Evolutionary conservation across 2,888 invertebrate genomes (phyloP), one percentile per base, ranked within the genome.

Genomic region (Teinopalpus imperialis): DNA sequence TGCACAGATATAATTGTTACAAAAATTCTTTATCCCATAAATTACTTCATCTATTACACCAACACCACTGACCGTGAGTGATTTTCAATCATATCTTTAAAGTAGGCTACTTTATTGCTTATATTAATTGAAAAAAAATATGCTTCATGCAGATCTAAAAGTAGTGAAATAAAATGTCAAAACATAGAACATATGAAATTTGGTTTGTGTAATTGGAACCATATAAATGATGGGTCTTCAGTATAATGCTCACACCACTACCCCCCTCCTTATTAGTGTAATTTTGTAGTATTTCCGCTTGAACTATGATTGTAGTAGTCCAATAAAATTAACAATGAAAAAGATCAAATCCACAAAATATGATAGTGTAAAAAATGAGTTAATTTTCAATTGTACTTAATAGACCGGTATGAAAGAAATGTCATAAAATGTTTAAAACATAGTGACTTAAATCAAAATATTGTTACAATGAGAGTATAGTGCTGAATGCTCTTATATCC

Each of bases 71-170:
- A 69, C 66, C 65, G 67, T 68, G 73, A 74, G 85, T 86, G 85
- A 85, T 85, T 78, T 66, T 54, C 61, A 78, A 82, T 81, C 86
- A 86, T 86, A 86, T 87, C 85, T 69, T 77, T 70, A 69, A 59
- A 54, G 66, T 80, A 79, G 79, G 69, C 57, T 65, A 63, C 69
- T 65, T 63, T 52, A 63, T 59, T 59, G 71, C 64, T 70, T 60
- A 53, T 54, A 49, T 52, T 61, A 54, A 54, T 57, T 52, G 49
- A 56, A 51, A 59, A 50, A 57, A 54, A 49, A 54, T 47, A 62
- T 52, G 66, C 67, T 66, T 63, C 32, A 54, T 47, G 54, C 61
- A 49, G 39, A 43, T 49, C 32, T 49, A 53, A 31, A 49, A 20
- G 43, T 56, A 48, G 48, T 48, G 47, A 43, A 43, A 52, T 30